Percentiles rank a stretch among this genome's conserved stretches.
Conservation (phyloP, 2,113 vertebrate genomes). For the Zapornia atra region DNA sequence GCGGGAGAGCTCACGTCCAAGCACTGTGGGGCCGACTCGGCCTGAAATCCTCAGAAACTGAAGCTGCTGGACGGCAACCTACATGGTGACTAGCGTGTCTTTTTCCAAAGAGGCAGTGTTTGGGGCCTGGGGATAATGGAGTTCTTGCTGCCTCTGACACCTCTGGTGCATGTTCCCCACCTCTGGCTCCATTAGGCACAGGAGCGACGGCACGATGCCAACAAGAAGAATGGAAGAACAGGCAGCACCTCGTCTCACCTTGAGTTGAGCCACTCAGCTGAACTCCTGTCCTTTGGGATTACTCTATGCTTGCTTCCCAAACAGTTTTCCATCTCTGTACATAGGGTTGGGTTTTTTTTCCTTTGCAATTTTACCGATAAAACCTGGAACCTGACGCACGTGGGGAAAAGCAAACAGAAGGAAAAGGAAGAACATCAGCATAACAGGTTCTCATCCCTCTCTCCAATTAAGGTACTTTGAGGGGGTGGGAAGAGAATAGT, state of each 20-base stretch:
- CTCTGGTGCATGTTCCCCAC: neutral
- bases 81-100: rapidly evolving
- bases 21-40: neutral
- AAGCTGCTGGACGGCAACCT: neutral
- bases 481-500: rapidly evolving
- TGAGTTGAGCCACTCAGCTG: neutral
- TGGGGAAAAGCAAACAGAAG: neutral
- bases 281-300: neutral
- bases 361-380: neutral
- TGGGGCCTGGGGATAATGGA: neutral
- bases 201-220: rapidly evolving
- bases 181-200: neutral
- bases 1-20: neutral
- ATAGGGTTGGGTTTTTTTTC: rapidly evolving
- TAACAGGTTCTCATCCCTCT: neutral
- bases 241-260: neutral
- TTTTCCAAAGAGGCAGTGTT: neutral
- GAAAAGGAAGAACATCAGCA: neutral
- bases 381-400: neutral
- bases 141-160: neutral
- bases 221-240: rapidly evolving
- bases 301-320: neutral
- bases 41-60: neutral
- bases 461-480: neutral
- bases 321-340: neutral